Base-by-base conservation (phyloP, 2,113 vertebrate species). In the Pollimyrus isidori region DNA sequence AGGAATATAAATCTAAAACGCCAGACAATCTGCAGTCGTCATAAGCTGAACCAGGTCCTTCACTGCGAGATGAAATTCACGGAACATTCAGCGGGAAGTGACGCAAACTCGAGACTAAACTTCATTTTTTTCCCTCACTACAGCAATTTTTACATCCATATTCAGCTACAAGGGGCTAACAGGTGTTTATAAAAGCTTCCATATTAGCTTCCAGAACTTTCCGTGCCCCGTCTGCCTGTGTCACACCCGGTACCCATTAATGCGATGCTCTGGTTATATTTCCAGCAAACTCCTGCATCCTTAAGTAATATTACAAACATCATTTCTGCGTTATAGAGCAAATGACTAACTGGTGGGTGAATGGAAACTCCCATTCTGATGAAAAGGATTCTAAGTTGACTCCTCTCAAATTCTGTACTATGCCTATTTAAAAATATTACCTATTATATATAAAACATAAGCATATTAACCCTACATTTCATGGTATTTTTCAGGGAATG, bases 11-110 rank as follows among this genome's bases (percentile, higher is more conserved):
- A 89, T 91, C 93, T 94, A 93, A 94, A 94, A 92, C 93, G 91
- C 93, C 93, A 95, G 95, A 94, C 94, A 87, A 95, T 94, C 91
- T 94, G 94, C 94, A 94, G 95, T 94, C 94, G 93, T 94, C 94
- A 92, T 91, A 92, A 89, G 92, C 90, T 91, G 90, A 91, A 92
- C 94, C 94, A 92, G 93, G 94, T 95, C 94, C 94, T 94, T 91
- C 90, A 91, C 92, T 93, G 93, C 93, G 91, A 91, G 82, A 93
- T 42, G 84, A 39, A 46, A 17, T 48, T 84, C 52, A 9, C 62
- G 39, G 89, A 90, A 65, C 21, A 89, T 87, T 90, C 35, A 84
- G 82, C 19, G 89, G 90, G 91, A 91, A 91, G 90, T 89, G 88
- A 90, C 91, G 90, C 89, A 91, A 91, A 90, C 42, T 52, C 69